These are phyloP conservation scores for Rapana venosa DNA, from an alignment of 2,888 invertebrate genomes.

Conservation along the genomic window DNA sequence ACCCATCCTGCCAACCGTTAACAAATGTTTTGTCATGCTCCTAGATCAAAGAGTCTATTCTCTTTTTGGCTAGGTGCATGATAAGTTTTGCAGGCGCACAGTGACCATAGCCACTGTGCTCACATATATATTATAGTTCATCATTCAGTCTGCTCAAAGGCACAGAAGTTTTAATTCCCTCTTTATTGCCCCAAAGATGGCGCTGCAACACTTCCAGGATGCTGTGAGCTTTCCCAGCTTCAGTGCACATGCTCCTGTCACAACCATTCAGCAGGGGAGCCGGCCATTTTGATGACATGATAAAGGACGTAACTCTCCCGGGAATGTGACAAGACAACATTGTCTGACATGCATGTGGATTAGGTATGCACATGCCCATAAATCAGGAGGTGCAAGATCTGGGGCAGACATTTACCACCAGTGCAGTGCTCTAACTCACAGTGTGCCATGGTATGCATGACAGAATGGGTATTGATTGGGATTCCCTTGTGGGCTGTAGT, in stretches of 20 bases:
- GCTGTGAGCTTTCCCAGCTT: constrained; percentile 4
- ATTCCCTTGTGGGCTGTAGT: neutral
- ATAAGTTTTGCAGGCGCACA: too few species aligned
- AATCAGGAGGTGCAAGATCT: constrained; percentile 15
- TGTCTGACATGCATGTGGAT: constrained; percentile 34
- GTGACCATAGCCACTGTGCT: too few species aligned
- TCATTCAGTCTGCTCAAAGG: neutral
- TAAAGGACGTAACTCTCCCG: constrained; percentile 38
- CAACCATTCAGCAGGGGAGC: constrained; percentile 2
- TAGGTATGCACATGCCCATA: constrained; percentile 34
- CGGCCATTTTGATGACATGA: constrained; percentile 32
- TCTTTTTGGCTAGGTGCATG: too few species aligned
- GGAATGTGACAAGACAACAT: constrained; percentile 40
- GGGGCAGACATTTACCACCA: neutral
- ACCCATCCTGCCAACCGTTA: too few species aligned
- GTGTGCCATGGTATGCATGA: neutral
- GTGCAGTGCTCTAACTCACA: neutral
- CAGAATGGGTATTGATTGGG: neutral
- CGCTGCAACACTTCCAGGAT: neutral
- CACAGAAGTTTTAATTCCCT: neutral
- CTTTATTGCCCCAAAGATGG: constrained; percentile 24
- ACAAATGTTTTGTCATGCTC: too few species aligned
- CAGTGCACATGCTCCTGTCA: constrained; percentile 36
- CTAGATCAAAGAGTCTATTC: too few species aligned
- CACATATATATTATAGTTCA: too few species aligned